These are phyloP conservation scores for Meteorus colon DNA, from an alignment of 2,888 invertebrate genomes.

Conservation along the genomic window DNA sequence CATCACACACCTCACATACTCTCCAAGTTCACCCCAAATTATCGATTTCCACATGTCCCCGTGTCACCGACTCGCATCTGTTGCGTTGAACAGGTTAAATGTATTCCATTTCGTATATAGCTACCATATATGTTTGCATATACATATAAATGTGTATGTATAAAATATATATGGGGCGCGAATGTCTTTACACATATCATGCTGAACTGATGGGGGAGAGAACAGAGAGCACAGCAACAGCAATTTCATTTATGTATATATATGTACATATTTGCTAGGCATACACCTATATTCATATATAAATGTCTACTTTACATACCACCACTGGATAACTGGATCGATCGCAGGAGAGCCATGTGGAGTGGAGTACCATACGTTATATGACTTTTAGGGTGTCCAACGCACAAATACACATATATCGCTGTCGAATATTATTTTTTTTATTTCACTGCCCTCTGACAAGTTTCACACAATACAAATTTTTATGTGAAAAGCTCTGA, in stretches of 20 bases:
- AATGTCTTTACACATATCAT: slow-evolving; percentile 30
- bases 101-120: neutral
- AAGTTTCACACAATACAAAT: too few species aligned
- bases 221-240: slow-evolving; percentile 23
- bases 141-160: neutral
- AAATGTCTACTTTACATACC: neutral
- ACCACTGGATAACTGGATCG: neutral
- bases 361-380: neutral
- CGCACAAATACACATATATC: neutral
- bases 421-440: neutral
- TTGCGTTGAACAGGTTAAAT: slow-evolving; percentile 55
- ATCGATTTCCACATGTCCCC: slow-evolving; percentile 65
- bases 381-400: neutral
- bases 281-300: neutral
- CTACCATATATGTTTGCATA: slow-evolving; percentile 5
- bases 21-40: slow-evolving; percentile 55
- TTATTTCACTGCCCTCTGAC: neutral
- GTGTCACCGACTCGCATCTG: slow-evolving; percentile 61
- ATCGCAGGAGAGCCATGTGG: slow-evolving; percentile 4
- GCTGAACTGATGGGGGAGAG: slow-evolving; percentile 5
- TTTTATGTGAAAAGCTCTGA: too few species aligned
- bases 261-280: neutral
- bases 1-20: neutral
- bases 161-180: slow-evolving; percentile 18
- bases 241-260: slow-evolving; percentile 18